A percentile compares a stretch with the other conserved stretches of the same genome.
These are phyloP conservation scores for Bovichtus variegatus DNA, from an alignment of 2,797 vertebrate species.

Conservation along the genomic window DNA sequence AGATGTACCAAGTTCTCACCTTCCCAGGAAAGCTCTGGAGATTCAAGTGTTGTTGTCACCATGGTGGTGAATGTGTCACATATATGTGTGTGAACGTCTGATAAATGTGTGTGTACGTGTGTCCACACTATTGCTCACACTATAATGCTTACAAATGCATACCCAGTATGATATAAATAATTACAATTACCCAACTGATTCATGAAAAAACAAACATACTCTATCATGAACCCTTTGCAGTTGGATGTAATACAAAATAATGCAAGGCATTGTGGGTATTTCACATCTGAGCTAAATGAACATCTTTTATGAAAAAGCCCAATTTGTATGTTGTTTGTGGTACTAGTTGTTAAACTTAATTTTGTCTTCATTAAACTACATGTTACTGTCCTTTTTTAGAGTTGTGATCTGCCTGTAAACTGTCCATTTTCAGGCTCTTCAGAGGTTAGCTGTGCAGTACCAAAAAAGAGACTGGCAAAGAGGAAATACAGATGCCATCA, in stretches of 20 bases:
- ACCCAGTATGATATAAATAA: too few relatives aligned
- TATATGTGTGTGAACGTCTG: slow-evolving; percentile 7
- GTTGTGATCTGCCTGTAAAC: not conserved
- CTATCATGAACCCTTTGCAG: not conserved
- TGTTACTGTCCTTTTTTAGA: too few relatives aligned
- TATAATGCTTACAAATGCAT: too few relatives aligned
- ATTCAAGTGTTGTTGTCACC: slow-evolving; percentile 27
- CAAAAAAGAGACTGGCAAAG: slow-evolving; percentile 91
- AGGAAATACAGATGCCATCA: slow-evolving; percentile 77
- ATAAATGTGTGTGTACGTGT: not conserved
- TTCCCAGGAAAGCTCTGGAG: not conserved
- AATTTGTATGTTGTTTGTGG: not conserved
- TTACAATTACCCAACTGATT: too few relatives aligned
- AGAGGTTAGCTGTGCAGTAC: slow-evolving; percentile 89
- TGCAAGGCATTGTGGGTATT: not conserved
- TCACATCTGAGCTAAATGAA: not conserved
- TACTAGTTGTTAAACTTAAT: not conserved
- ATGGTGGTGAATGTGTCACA: slow-evolving; percentile 43
- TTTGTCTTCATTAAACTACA: not conserved
- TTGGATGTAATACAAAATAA: not conserved
- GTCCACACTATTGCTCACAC: too few relatives aligned
- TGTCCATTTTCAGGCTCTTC: slow-evolving; percentile 85
- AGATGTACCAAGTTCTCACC: not conserved
- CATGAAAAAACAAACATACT: too few relatives aligned
- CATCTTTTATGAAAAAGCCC: not conserved